Evolutionary conservation across 2,888 invertebrate species (phyloP).

Genomic region (Steinernema hermaphroditum): DNA sequence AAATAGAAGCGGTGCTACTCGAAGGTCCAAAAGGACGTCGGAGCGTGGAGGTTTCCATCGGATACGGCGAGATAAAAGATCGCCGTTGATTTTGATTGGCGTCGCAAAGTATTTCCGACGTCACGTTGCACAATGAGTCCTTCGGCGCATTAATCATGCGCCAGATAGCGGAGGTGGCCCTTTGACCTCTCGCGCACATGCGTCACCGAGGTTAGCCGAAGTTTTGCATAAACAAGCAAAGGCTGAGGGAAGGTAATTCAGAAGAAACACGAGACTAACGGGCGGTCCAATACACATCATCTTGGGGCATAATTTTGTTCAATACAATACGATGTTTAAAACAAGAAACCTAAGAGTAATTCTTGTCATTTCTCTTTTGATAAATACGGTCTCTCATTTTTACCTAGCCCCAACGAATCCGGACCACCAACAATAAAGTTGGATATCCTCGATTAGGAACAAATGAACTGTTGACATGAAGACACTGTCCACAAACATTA

Average conservation of each 20-base stretch:
- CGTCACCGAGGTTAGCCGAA: not conserved
- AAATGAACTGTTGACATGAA: not conserved
- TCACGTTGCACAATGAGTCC: constrained; percentile 28
- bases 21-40: not conserved
- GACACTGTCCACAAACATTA: not conserved
- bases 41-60: not conserved
- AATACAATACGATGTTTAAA: too few species aligned
- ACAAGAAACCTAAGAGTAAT: too few species aligned
- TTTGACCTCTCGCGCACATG: constrained; percentile 3
- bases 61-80: not conserved
- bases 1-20: not conserved
- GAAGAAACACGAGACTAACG: too few species aligned
- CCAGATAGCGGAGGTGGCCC: constrained; percentile 23
- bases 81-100: constrained; percentile 12
- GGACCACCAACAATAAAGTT: too few species aligned
- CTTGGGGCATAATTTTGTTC: too few species aligned
- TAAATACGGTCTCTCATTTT: too few species aligned
- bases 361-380: too few species aligned
- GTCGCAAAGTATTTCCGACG: constrained; percentile 25
- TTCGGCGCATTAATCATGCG: constrained; percentile 23
- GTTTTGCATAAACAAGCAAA: not conserved
- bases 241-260: not conserved
- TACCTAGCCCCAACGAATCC: too few species aligned
- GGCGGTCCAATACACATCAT: too few species aligned
- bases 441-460: not conserved